Evolutionary conservation across 2,888 invertebrate species (phyloP), one percentile per base, ranked within the genome.

Genomic region (Elegia similella): DNA sequence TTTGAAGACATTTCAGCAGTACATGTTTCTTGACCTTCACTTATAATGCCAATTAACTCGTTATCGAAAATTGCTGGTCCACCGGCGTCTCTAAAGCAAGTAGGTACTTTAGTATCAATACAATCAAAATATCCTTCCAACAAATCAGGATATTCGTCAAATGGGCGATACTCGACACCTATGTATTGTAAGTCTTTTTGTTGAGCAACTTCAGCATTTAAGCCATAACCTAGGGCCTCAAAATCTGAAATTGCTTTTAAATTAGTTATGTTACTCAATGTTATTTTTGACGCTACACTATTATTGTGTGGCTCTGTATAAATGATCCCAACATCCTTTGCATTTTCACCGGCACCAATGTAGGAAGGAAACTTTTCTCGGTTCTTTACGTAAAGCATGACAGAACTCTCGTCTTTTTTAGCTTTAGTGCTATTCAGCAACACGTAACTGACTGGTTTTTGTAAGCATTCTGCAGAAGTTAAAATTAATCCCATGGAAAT

Each of bases 31-130:
- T 84, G 77, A 13, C 90, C 90, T 59, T 66, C 73, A 6, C 67
- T 65, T 6, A 90, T 68, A 29, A 91, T 68, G n/a, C 90, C 89
- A 53, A 87, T 64, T 3, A 91, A 73, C 72, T 87, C 81, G 63
- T 86, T 78, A 56, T 81, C 75, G 60, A 76, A 77, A 60, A 90
- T 69, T 7, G 74, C 78, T 8, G 90, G 88, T 1, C 89, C 88
- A 47, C 90, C 90, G 10, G 72, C 70, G 57, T 91, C 90, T 73
- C 73, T 86, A 62, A 85, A 91, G 69, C 90, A 91, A 1, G 84
- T 84, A 1, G 64, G 58, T n/a, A 84, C 71, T 68, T 86, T 89
- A 0, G 88, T 86, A 55, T 89, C 87, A 23, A 89, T 72, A 59
- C 90, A 91, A 61, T 89, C 90, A 64, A 89, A 76, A 64, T 74